Percentiles rank a stretch among this genome's conserved stretches.
Evolutionary conservation across 2,113 vertebrate species (phyloP).

Genomic region (Calidris pygmaea): DNA sequence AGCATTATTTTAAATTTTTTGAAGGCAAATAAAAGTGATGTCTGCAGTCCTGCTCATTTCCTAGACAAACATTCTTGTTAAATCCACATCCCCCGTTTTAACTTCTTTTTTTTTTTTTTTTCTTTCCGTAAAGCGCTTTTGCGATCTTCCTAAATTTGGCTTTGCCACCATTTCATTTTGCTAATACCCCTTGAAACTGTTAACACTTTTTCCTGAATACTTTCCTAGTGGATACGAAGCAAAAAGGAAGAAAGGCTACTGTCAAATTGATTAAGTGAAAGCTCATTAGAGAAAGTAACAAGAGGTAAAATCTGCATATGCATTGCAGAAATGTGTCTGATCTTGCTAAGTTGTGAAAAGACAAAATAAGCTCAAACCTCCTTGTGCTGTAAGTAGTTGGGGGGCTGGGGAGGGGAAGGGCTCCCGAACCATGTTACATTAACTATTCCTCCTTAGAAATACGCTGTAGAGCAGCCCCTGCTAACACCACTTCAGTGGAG

Average conservation of each 20-base stretch:
- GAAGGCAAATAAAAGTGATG: not conserved
- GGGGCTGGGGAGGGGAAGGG: conserved; percentile 58
- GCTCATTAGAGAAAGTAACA: conserved; percentile 82
- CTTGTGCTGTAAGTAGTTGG: conserved; percentile 68
- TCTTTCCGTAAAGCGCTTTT: not conserved
- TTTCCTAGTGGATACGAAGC: conserved; percentile 72
- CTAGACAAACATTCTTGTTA: conserved; percentile 32
- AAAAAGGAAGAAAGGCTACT: conserved; percentile 76
- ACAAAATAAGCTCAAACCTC: conserved; percentile 73
- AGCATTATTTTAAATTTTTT: conserved; percentile 2
- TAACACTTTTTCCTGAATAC: conserved; percentile 74
- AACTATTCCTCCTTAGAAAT: conserved; percentile 51
- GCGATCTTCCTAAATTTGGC: conserved; percentile 41
- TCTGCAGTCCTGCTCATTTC: not conserved
- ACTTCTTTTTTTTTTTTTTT: not conserved
- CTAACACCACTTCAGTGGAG: conserved; percentile 44
- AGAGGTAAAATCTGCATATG: conserved; percentile 83
- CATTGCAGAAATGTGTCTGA: conserved; percentile 81
- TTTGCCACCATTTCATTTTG: conserved; percentile 51
- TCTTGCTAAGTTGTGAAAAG: conserved; percentile 77
- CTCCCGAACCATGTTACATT: conserved; percentile 22
- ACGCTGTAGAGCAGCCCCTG: not conserved
- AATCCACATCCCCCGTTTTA: conserved; percentile 24
- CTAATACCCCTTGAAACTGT: conserved; percentile 73
- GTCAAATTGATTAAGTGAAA: conserved; percentile 84